Conservation (phyloP, 1,140 invertebrate species). For the Aricia agestis region DNA sequence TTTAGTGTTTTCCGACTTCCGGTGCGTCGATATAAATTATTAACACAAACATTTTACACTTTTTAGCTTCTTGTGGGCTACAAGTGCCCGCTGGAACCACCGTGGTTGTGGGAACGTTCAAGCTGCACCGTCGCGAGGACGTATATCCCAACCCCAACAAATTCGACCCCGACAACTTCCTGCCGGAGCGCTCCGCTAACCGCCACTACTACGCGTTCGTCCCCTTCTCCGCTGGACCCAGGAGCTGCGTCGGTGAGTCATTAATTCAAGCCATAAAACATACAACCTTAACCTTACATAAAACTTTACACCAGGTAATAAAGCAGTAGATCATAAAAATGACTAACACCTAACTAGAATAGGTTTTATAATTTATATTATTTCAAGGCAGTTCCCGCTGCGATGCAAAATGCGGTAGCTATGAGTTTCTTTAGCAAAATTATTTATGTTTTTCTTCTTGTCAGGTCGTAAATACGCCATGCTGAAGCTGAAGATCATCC, state of each 20-base stretch:
- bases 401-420: too few species aligned
- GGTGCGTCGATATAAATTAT: too few species aligned
- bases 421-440: too few species aligned
- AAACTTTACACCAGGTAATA: background rate
- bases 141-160: slow-evolving; percentile 88
- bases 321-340: background rate
- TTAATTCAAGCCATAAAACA: background rate
- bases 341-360: too few species aligned
- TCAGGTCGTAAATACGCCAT: slow-evolving; percentile 92
- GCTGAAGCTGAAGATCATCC: slow-evolving; percentile 90
- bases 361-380: too few species aligned
- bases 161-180: slow-evolving; percentile 95
- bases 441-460: background rate
- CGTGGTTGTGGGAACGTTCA: slow-evolving; percentile 81
- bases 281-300: background rate
- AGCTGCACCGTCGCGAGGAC: slow-evolving; percentile 86
- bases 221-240: slow-evolving; percentile 92
- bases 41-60: background rate
- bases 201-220: slow-evolving; percentile 91
- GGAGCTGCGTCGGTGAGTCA: slow-evolving; percentile 87
- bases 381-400: too few species aligned
- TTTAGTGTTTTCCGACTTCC: too few species aligned
- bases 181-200: slow-evolving; percentile 86
- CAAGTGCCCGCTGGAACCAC: slow-evolving; percentile 81
- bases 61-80: slow-evolving; percentile 75